phyloP scores from a whole-genome alignment of 2,888 invertebrate species.

The Theretra japonica region DNA sequence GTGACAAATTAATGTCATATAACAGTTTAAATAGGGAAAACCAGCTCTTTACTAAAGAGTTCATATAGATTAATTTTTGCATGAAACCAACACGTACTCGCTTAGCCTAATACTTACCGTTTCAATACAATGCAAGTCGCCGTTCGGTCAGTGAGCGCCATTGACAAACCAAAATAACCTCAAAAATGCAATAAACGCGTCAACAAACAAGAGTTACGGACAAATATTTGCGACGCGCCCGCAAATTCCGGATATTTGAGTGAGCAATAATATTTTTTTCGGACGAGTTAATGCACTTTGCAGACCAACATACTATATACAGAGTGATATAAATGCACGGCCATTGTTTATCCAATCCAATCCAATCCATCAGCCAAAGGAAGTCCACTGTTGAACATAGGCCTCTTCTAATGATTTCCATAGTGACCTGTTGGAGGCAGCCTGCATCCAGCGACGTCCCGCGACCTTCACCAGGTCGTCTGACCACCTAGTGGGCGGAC shows the following conservation, averaged over 20 bases:
- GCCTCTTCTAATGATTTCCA: no score
- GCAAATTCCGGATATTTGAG: slow-evolving; percentile 66
- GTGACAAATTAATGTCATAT: no score
- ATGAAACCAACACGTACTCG: no score
- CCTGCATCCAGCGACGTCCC: no score
- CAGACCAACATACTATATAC: slow-evolving; percentile 41
- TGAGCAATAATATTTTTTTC: slow-evolving; percentile 70
- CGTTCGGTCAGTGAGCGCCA: slow-evolving; percentile 24
- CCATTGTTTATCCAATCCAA: background rate
- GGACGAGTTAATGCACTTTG: slow-evolving; percentile 74
- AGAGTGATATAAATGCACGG: slow-evolving; percentile 7
- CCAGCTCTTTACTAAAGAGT: no score
- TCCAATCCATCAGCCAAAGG: no score
- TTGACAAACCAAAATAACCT: slow-evolving; percentile 39
- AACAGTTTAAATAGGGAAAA: no score
- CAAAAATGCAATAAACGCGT: slow-evolving; percentile 50
- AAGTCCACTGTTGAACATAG: no score
- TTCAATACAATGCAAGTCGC: slow-evolving; percentile 1
- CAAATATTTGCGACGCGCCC: slow-evolving; percentile 57
- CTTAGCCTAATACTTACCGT: background rate
- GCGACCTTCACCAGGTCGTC: no score
- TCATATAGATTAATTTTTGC: no score
- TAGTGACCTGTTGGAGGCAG: no score
- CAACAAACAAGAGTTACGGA: slow-evolving; percentile 53
- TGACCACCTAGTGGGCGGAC: no score